phyloP scores from a whole-genome alignment of 1,140 invertebrate species.

The Chymomyza costata region DNA sequence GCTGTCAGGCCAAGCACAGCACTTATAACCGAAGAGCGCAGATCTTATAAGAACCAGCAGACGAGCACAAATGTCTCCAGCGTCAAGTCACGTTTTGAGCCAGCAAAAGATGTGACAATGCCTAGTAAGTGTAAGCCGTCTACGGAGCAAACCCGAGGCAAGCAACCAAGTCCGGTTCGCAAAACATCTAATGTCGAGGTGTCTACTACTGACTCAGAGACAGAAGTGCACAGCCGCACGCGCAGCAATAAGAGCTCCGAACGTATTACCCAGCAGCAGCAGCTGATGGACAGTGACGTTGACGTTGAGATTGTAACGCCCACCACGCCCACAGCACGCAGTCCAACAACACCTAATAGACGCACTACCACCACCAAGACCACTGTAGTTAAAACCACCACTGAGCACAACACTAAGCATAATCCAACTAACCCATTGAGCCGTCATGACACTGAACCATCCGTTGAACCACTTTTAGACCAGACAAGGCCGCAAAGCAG shows the following conservation, averaged over 20 bases:
- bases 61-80: conserved; percentile 1
- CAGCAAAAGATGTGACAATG: not conserved
- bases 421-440: conserved; percentile 41
- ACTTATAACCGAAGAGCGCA: conserved; percentile 47
- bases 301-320: conserved; percentile 1
- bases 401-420: conserved; percentile 52
- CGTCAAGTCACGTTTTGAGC: no score
- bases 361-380: conserved; percentile 22
- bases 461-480: conserved; percentile 63
- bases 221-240: conserved; percentile 2
- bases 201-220: conserved; percentile 6
- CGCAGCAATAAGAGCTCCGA: conserved; percentile 31
- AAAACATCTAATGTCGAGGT: not conserved
- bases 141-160: not conserved
- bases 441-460: conserved; percentile 45
- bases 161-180: not conserved
- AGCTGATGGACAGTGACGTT: conserved; percentile 29
- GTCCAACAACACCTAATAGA: conserved; percentile 30
- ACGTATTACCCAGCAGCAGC: conserved; percentile 44
- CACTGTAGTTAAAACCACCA: conserved; percentile 41
- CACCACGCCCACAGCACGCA: not conserved
- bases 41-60: conserved; percentile 33
- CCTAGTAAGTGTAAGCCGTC: conserved; percentile 1
- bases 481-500: conserved; percentile 16
- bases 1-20: conserved; percentile 13